phyloP scores from a whole-genome alignment of 2,888 invertebrate species.

The Lasioglossum oenotherae region DNA sequence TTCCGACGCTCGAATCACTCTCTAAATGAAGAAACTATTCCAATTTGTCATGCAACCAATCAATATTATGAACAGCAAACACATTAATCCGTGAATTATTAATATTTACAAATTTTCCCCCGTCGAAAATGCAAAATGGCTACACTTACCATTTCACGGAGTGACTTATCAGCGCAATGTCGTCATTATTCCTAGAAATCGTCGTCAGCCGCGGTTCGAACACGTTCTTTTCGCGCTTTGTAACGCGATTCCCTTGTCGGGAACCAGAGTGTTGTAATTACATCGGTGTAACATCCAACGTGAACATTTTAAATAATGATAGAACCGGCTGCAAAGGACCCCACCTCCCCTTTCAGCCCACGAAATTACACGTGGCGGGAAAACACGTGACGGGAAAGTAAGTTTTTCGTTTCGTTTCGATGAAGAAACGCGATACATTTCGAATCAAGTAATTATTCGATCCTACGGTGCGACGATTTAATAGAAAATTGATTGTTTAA shows the following conservation, averaged over 20 bases:
- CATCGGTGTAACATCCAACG: constrained; percentile 3
- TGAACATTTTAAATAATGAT: not conserved
- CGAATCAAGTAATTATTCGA: not conserved
- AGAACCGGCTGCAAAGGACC: not conserved
- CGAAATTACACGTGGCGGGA: not conserved
- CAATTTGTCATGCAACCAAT: not conserved
- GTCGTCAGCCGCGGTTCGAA: not conserved
- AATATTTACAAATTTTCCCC: not conserved
- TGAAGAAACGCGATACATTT: not conserved
- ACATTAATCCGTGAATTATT: not conserved
- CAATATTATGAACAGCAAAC: not conserved
- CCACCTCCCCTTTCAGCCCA: not conserved
- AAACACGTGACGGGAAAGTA: not conserved
- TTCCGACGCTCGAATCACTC: not conserved
- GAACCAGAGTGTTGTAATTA: not conserved
- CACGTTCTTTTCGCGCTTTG: not conserved
- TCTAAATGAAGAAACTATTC: not conserved
- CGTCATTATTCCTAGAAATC: not conserved
- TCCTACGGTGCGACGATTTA: not conserved
- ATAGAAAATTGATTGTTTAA: not conserved
- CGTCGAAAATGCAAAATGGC: not conserved
- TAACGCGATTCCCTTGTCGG: not conserved
- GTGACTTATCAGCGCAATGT: not conserved
- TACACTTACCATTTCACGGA: not conserved
- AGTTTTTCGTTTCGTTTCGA: not conserved